Percentiles rank a stretch among this genome's conserved stretches.
phyloP scores from a whole-genome alignment of 1,140 invertebrate species.

The Aphelenchoides besseyi region DNA sequence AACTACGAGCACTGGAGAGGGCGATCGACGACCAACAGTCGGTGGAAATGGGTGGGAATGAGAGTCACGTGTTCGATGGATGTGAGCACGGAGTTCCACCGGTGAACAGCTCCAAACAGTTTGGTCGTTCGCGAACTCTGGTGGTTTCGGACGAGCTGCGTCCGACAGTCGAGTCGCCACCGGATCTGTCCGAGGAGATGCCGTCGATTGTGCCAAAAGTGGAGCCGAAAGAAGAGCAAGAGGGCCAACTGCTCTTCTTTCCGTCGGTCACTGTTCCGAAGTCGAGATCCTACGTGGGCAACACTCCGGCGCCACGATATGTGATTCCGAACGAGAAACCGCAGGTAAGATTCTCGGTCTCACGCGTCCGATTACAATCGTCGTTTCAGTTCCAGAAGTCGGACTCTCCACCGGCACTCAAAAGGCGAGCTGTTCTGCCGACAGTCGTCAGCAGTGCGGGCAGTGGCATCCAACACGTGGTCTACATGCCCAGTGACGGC shows the following conservation, averaged over 20 bases:
- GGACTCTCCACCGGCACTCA: neutral
- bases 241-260: neutral
- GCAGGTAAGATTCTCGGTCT: neutral
- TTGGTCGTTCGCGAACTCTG: constrained; percentile 8
- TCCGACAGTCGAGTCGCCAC: neutral
- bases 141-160: neutral
- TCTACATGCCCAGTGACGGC: neutral
- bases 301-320: neutral
- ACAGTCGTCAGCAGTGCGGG: neutral
- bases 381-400: neutral
- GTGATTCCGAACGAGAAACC: constrained; percentile 3
- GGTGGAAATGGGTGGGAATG: neutral
- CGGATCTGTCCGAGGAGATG: neutral
- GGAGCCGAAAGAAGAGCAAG: neutral
- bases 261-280: neutral
- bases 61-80: neutral
- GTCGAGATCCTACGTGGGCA: neutral
- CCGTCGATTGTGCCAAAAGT: neutral
- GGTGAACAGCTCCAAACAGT: neutral
- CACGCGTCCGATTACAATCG: neutral
- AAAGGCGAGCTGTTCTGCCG: neutral
- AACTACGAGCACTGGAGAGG: neutral
- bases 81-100: neutral
- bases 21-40: neutral
- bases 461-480: neutral